These are phyloP conservation scores for Pycnonotus jocosus DNA, from an alignment of 2,113 vertebrate species.

Conservation along the genomic window DNA sequence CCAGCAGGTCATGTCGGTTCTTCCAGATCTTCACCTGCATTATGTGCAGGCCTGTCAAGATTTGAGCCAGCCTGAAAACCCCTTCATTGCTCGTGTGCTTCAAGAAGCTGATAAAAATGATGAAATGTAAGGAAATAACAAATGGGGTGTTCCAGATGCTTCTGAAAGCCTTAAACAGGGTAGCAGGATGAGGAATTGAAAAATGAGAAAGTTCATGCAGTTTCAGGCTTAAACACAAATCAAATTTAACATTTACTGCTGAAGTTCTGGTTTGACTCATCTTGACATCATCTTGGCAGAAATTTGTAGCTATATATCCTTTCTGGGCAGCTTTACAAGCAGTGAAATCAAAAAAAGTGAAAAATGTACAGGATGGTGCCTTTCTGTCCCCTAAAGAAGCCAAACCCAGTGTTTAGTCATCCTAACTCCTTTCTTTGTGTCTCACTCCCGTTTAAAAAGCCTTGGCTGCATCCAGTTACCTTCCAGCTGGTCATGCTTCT, in stretches of 20 bases:
- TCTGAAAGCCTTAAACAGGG: neutral
- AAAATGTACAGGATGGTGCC: conserved; percentile 10
- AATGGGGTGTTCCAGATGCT: neutral
- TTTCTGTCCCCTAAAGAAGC: conserved; percentile 27
- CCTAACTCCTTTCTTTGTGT: neutral
- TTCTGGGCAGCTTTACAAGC: conserved; percentile 45
- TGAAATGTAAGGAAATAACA: conserved; percentile 61
- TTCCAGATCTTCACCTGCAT: neutral
- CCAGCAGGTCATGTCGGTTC: neutral
- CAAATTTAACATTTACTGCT: neutral
- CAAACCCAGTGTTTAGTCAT: neutral
- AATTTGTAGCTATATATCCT: neutral
- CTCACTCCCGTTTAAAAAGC: neutral
- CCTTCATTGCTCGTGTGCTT: conserved; percentile 64
- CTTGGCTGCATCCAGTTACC: neutral
- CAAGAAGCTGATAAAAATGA: neutral
- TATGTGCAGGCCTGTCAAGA: conserved; percentile 71
- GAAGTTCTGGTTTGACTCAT: conserved; percentile 43
- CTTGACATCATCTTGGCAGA: conserved; percentile 39
- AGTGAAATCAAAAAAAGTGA: neutral
- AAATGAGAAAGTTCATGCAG: neutral
- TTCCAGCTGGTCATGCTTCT: conserved; percentile 1
- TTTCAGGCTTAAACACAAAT: conserved; percentile 1
- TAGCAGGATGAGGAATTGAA: neutral
- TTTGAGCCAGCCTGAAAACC: conserved; percentile 55